Evolutionary conservation across 2,797 vertebrate genomes (phyloP).

Genomic region (Rhinogobio ventralis): DNA sequence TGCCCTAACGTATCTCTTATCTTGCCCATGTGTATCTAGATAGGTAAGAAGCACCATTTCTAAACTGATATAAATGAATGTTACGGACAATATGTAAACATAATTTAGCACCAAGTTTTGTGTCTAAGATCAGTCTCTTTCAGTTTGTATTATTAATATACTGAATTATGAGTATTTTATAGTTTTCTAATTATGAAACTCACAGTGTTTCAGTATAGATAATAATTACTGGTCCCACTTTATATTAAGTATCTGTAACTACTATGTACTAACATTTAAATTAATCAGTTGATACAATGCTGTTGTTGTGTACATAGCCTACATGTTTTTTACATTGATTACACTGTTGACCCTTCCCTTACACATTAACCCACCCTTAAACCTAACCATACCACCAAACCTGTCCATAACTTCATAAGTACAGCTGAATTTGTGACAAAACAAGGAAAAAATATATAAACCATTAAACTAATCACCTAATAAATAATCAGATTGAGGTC

Average conservation of each 20-base stretch:
- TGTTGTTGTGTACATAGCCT: not conserved
- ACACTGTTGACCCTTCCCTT: no score
- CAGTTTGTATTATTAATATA: not conserved
- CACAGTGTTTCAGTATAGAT: not conserved
- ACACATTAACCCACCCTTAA: no score
- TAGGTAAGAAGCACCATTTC: not conserved
- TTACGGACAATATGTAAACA: slow-evolving; percentile 23
- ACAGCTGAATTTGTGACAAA: not conserved
- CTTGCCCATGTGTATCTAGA: not conserved
- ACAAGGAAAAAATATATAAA: not conserved
- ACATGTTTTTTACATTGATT: not conserved
- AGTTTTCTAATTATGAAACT: not conserved
- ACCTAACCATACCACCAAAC: no score
- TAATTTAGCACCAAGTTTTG: slow-evolving; percentile 19
- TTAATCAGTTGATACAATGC: not conserved
- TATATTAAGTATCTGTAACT: not conserved
- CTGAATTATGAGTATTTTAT: not conserved
- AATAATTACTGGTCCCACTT: not conserved
- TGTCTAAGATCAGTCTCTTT: not conserved
- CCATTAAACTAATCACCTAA: not conserved
- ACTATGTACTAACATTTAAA: not conserved
- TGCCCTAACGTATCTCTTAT: slow-evolving; percentile 9
- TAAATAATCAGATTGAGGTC: not conserved
- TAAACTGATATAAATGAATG: slow-evolving; percentile 10
- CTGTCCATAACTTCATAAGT: no score